Evolutionary conservation across 37 sponge, comb jelly and placozoan genomes (phyloP).

Genomic region (Chondrilla cf. caribensis): DNA sequence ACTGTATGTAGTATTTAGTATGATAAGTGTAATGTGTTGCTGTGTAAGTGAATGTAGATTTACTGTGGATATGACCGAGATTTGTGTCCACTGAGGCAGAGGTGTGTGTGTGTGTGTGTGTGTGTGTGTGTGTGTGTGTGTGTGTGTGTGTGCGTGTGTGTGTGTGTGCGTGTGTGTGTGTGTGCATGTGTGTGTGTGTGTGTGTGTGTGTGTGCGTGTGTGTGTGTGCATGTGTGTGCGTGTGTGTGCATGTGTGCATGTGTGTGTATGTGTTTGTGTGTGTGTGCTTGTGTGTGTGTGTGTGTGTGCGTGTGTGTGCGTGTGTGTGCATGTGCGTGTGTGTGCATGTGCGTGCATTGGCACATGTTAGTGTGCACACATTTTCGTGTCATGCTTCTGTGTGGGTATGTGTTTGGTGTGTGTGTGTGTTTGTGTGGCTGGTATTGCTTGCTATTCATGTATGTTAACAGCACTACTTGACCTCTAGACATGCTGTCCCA

Average conservation of each 20-base stretch:
- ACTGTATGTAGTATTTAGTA: too few species aligned
- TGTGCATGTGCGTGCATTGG: conserved; percentile 9
- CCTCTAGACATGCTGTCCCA: too few species aligned
- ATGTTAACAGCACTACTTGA: too few species aligned
- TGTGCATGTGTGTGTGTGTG: conserved; percentile 39
- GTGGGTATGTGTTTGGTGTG: background rate
- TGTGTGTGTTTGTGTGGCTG: conserved; percentile 25
- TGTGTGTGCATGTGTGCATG: conserved; percentile 37
- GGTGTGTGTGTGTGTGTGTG: conserved; percentile 21
- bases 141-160: conserved; percentile 8
- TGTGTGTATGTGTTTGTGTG: conserved; percentile 15
- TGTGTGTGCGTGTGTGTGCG: conserved; percentile 25
- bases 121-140: conserved; percentile 9
- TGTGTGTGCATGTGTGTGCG: conserved; percentile 40
- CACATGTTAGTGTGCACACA: conserved; percentile 26
- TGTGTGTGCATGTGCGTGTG: background rate
- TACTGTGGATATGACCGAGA: too few species aligned
- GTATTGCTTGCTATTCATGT: too few species aligned
- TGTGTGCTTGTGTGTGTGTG: conserved; percentile 32
- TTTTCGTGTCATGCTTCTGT: background rate
- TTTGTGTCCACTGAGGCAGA: too few species aligned
- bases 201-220: conserved; percentile 35
- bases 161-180: conserved; percentile 1
- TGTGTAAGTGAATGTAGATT: too few species aligned
- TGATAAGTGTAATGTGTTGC: too few species aligned